Conservation (phyloP, 2,797 vertebrate species). For the Oryzias dopingdopingensis region DNA sequence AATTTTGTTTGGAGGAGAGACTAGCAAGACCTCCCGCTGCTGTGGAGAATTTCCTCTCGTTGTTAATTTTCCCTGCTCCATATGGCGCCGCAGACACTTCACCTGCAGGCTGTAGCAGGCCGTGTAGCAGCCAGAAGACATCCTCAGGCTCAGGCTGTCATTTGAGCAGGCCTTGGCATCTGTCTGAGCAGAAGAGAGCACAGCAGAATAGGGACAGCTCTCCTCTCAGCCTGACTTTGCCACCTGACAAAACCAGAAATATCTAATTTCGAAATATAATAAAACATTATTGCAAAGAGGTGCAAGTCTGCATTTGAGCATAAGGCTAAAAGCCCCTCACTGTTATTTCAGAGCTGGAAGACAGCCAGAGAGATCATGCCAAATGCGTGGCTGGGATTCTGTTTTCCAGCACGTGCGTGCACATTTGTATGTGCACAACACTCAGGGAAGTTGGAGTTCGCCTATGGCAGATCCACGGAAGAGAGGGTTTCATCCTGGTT, state of each 20-base stretch:
- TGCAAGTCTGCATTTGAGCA: constrained; percentile 9
- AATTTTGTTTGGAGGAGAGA: constrained; percentile 89
- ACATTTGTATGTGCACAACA: constrained; percentile 19
- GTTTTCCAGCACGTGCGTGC: constrained; percentile 17
- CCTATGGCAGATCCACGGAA: constrained; percentile 76
- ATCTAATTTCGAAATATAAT: constrained; percentile 12
- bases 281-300: constrained; percentile 16
- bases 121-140: constrained; percentile 91
- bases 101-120: constrained; percentile 99
- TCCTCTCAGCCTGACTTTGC: constrained; percentile 58
- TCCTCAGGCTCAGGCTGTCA: constrained; percentile 98
- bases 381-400: constrained; percentile 37
- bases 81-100: constrained; percentile 99
- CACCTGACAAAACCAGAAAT: constrained; percentile 36
- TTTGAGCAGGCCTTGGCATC: constrained; percentile 95
- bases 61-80: constrained; percentile 99
- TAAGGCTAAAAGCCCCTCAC: constrained; percentile 6
- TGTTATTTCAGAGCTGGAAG: constrained; percentile 44
- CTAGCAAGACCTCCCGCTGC: constrained; percentile 88
- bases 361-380: constrained; percentile 41
- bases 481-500: constrained; percentile 88
- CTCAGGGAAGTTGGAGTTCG: constrained; percentile 61
- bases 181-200: constrained; percentile 79
- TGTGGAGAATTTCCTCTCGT: constrained; percentile 98
- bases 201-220: constrained; percentile 50